Percentiles rank a stretch among this genome's conserved stretches.
phyloP scores from a whole-genome alignment of 2,888 invertebrate genomes.

The Bruchidius siliquastri region DNA sequence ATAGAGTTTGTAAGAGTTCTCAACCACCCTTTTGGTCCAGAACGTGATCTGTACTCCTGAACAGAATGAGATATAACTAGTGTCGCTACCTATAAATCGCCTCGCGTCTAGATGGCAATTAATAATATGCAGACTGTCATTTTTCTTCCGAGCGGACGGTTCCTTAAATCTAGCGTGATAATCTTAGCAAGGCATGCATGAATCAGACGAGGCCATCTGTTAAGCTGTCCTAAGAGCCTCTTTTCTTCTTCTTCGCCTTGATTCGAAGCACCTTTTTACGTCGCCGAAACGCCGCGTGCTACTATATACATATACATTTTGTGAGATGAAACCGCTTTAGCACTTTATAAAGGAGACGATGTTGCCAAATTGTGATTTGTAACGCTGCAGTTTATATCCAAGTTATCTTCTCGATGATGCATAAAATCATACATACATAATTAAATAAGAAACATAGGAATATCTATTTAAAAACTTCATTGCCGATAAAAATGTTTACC shows the following conservation, averaged over 20 bases:
- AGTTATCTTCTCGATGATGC: no score
- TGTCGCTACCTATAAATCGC: neutral
- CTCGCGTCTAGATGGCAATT: slow-evolving; percentile 26
- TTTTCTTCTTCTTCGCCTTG: slow-evolving; percentile 4
- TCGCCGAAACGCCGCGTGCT: neutral
- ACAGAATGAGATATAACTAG: neutral
- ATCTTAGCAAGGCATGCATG: slow-evolving; percentile 38
- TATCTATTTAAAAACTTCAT: no score
- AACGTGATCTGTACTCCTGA: neutral
- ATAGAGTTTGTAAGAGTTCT: no score
- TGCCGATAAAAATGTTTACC: no score
- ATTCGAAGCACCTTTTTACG: neutral
- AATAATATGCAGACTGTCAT: slow-evolving; percentile 39
- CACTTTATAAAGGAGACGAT: neutral
- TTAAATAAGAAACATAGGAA: no score
- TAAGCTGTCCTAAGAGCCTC: slow-evolving; percentile 24
- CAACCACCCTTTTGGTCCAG: neutral
- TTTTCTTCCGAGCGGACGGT: slow-evolving; percentile 40
- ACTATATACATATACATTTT: neutral
- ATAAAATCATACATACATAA: no score
- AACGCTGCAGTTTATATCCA: no score
- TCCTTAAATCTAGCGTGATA: slow-evolving; percentile 42
- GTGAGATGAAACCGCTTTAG: neutral
- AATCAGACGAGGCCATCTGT: slow-evolving; percentile 39
- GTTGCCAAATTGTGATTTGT: neutral